Conservation (phyloP, 37 sponge, comb jelly and placozoan genomes). For the Theonella swinhoei region DNA sequence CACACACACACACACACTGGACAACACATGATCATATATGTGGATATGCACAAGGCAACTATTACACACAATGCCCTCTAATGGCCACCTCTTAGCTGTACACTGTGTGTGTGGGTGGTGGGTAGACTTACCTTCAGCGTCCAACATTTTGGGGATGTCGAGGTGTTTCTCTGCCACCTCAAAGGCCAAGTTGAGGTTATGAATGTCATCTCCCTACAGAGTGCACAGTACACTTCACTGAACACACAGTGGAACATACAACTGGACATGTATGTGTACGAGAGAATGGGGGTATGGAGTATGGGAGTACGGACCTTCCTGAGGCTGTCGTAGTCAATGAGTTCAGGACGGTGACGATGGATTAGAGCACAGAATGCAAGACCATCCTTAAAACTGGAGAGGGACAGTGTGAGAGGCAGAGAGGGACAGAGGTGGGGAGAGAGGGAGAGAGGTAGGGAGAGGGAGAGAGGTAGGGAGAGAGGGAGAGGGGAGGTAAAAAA, state of each 20-base stretch:
- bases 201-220: conserved; percentile 80
- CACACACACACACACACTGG: no score
- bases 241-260: no score
- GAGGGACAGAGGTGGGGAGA: no score
- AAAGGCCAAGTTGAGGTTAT: conserved; percentile 96
- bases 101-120: no score
- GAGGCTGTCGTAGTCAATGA: conserved; percentile 93
- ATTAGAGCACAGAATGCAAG: conserved; percentile 99
- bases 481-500: background rate
- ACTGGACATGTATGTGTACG: no score
- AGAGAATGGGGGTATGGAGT: background rate
- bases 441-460: conserved; percentile 2
- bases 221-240: background rate
- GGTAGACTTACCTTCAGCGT: conserved; percentile 94
- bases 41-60: no score
- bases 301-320: conserved; percentile 69
- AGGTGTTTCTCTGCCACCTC: conserved; percentile 97
- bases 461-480: background rate
- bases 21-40: no score
- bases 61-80: no score
- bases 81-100: no score
- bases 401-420: background rate
- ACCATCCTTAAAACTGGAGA: conserved; percentile 95
- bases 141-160: conserved; percentile 99
- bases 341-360: conserved; percentile 97